Conservation (phyloP, 2,113 vertebrate genomes). For the Ursus arctos region DNA sequence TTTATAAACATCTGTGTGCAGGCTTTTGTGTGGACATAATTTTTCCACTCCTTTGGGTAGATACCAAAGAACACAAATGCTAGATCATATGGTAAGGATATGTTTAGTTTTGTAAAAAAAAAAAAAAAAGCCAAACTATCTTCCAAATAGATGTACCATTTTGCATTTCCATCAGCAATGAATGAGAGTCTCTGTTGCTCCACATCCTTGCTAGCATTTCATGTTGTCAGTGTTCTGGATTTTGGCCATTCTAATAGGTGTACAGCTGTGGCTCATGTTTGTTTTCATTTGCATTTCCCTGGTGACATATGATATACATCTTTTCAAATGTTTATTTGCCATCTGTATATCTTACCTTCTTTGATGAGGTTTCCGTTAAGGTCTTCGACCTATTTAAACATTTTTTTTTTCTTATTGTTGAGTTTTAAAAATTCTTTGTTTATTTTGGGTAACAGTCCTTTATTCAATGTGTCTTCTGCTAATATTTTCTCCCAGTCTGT, state of each 20-base stretch:
- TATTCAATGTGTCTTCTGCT: background rate
- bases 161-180: background rate
- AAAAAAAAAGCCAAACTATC: background rate
- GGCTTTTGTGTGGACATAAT: background rate
- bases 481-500: background rate
- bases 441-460: background rate
- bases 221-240: background rate
- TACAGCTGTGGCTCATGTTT: background rate
- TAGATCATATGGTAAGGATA: background rate
- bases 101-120: background rate
- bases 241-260: background rate
- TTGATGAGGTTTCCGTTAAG: background rate
- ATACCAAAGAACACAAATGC: background rate
- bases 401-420: background rate
- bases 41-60: background rate
- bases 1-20: background rate
- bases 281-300: background rate
- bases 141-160: background rate
- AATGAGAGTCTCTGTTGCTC: background rate
- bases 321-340: background rate
- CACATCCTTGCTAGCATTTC: background rate
- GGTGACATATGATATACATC: background rate
- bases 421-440: background rate
- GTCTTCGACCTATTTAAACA: background rate
- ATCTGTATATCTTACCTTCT: background rate